These are phyloP conservation scores for Lithophane semibrunnea DNA, from an alignment of 2,888 invertebrate species.

Conservation along the genomic window DNA sequence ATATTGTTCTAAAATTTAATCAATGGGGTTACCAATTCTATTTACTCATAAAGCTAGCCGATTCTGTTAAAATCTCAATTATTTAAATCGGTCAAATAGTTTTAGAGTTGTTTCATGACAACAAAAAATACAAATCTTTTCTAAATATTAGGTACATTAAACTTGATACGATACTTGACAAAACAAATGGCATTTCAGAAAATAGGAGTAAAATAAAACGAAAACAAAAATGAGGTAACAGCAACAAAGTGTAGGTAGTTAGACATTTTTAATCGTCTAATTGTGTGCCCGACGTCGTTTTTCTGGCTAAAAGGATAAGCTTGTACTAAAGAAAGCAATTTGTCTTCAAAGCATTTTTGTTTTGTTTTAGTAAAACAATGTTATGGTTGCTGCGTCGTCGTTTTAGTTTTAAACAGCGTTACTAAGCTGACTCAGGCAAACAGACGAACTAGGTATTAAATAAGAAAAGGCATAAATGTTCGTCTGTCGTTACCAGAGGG, in stretches of 20 bases:
- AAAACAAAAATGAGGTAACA: background rate
- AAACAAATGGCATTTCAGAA: background rate
- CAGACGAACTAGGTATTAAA: background rate
- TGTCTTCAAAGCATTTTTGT: constrained; percentile 41
- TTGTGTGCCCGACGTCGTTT: constrained; percentile 31
- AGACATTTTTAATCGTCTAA: constrained; percentile 44
- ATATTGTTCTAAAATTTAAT: background rate
- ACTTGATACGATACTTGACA: background rate
- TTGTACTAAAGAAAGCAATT: constrained; percentile 46
- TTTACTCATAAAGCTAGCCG: background rate
- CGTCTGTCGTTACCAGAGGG: background rate
- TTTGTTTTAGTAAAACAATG: constrained; percentile 30
- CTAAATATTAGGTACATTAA: too few relatives aligned
- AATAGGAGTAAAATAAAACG: background rate
- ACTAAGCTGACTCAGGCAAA: background rate
- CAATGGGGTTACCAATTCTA: background rate
- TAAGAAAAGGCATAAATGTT: background rate
- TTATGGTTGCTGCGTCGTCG: constrained; percentile 4
- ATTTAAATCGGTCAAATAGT: too few relatives aligned
- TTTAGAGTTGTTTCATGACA: too few relatives aligned
- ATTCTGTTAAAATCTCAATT: background rate
- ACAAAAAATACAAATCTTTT: too few relatives aligned
- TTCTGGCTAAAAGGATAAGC: constrained; percentile 49
- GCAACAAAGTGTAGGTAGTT: constrained; percentile 13
- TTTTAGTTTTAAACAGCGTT: background rate